Evolutionary conservation across 2,797 vertebrate genomes (phyloP), one percentile per base, ranked within the genome.

Genomic region (Petrocephalus sullivani): DNA sequence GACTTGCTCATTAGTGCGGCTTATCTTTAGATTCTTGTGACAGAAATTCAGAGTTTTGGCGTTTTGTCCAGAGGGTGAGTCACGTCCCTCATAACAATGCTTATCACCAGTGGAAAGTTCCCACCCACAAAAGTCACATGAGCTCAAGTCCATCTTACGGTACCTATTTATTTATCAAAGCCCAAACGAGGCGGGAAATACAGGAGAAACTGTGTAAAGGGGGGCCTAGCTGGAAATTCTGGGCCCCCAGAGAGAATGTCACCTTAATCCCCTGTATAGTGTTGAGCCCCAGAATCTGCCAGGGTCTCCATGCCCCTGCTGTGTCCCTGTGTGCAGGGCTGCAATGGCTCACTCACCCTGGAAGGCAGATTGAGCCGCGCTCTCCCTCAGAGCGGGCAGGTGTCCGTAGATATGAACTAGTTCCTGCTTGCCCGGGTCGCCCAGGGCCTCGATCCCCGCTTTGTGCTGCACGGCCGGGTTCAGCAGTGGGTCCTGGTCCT

Each of bases 401-500:
- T 94, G 94, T 10, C 92, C 93, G 85, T 94, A 95, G 6, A 92
- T 88, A 12, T 93, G 90, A 0, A 87, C 75, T 49, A 89, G 88
- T 28, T 95, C 93, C 89, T 92, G 94, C 91, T 95, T 94, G 28
- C 86, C 91, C 1, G 91, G 85, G 49, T 95, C 94, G 1, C 78
- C 93, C 85, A 94, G 90, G 85, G 88, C 90, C 8, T 95, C 94
- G 8, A 92, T 87, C 75, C 90, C 92, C 81, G 92, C 88, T 90
- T 95, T 95, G 67, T 93, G 92, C 58, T 92, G 87, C 87, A 91
- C 91, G 2, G 90, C 75, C 0, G 93, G 91, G 91, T 92, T 94
- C 60, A 96, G 92, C 90, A 96, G 90, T 82, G 94, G 91, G 54
- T 95, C 94, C 88, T 96, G 96, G 89, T 97, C 96, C 92, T 96